phyloP scores from a whole-genome alignment of 2,888 invertebrate genomes.

The Drepana falcataria region DNA sequence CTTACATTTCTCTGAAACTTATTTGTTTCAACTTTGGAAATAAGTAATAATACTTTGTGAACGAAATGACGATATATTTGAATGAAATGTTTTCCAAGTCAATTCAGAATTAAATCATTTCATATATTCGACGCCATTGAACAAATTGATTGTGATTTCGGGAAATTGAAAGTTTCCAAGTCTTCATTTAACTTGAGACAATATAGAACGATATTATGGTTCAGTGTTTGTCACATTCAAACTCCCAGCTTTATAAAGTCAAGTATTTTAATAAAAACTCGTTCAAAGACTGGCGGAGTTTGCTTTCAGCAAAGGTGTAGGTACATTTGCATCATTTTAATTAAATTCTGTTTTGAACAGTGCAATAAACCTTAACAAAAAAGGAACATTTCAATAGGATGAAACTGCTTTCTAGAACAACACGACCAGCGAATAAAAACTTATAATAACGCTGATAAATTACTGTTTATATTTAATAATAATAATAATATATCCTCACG shows the following conservation, averaged over 20 bases:
- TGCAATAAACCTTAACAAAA: slow-evolving; percentile 19
- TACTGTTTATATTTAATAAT: too few relatives aligned
- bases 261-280: slow-evolving; percentile 45
- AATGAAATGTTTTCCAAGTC: neutral
- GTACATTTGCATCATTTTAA: slow-evolving; percentile 57
- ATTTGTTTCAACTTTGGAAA: too few relatives aligned
- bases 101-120: neutral
- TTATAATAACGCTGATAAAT: too few relatives aligned
- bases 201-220: slow-evolving; percentile 23
- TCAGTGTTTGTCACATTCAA: slow-evolving; percentile 36
- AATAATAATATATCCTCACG: too few relatives aligned
- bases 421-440: neutral
- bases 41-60: too few relatives aligned
- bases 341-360: slow-evolving; percentile 35
- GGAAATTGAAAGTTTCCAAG: slow-evolving; percentile 9
- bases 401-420: neutral
- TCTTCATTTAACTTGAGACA: slow-evolving; percentile 24
- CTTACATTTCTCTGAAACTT: too few relatives aligned
- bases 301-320: slow-evolving; percentile 30
- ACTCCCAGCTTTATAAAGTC: slow-evolving; percentile 20
- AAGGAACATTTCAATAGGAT: slow-evolving; percentile 8
- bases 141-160: neutral
- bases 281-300: slow-evolving; percentile 24
- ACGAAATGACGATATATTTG: too few relatives aligned
- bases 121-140: neutral